Percentiles rank a stretch among this genome's conserved stretches.
Evolutionary conservation across 2,113 vertebrate species (phyloP).

Genomic region (Nerophis ophidion): DNA sequence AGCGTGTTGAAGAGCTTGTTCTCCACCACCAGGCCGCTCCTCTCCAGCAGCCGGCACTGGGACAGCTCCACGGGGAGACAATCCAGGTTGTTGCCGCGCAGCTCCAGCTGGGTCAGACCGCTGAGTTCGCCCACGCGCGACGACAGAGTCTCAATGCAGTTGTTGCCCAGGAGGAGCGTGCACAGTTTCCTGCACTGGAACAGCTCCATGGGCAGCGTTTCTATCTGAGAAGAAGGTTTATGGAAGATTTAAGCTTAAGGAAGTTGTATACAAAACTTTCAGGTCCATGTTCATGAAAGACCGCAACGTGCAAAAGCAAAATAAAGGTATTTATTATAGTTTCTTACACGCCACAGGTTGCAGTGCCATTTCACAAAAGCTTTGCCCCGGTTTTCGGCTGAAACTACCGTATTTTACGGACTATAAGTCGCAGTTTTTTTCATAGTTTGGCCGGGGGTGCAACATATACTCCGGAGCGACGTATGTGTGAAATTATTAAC

Average conservation of each 20-base stretch:
- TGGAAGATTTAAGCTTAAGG: not conserved
- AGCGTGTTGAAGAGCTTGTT: slow-evolving; percentile 93
- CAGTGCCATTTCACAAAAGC: too few species aligned
- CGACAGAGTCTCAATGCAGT: slow-evolving; percentile 86
- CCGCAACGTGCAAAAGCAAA: too few species aligned
- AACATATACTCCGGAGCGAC: too few species aligned
- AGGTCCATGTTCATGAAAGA: too few species aligned
- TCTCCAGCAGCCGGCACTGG: slow-evolving; percentile 88
- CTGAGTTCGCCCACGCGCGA: slow-evolving; percentile 91
- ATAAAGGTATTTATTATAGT: too few species aligned
- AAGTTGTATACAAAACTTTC: not conserved
- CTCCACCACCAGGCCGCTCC: slow-evolving; percentile 88
- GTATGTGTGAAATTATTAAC: too few species aligned
- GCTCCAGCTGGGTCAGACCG: slow-evolving; percentile 87
- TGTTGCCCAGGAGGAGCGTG: slow-evolving; percentile 91
- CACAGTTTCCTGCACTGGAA: slow-evolving; percentile 97
- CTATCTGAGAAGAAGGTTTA: slow-evolving; percentile 73
- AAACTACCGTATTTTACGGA: too few species aligned
- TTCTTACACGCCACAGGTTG: too few species aligned
- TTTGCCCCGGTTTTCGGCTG: too few species aligned
- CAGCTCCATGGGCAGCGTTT: slow-evolving; percentile 88
- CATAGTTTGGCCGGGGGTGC: too few species aligned
- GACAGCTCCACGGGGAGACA: slow-evolving; percentile 93
- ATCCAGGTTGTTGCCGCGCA: slow-evolving; percentile 91
- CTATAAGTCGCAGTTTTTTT: too few species aligned